Percentiles rank a stretch among this genome's conserved stretches.
phyloP scores from a whole-genome alignment of 1,140 invertebrate species.

The Drosophila melanica region DNA sequence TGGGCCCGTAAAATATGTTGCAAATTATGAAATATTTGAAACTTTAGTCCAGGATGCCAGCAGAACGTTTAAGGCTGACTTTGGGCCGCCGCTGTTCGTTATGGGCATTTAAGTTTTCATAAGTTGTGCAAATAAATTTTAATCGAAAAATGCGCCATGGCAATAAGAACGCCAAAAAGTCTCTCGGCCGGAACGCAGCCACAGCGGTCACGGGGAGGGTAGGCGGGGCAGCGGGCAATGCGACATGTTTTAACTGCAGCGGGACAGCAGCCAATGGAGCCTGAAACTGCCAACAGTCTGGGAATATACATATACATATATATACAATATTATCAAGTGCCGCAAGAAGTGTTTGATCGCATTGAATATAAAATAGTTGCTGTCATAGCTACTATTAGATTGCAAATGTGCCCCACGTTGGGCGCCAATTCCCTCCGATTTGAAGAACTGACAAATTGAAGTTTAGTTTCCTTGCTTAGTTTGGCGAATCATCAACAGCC shows the following conservation, averaged over 20 bases:
- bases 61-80: too few species aligned
- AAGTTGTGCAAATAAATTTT: constrained; percentile 80
- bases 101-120: constrained; percentile 80
- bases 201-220: not conserved
- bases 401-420: too few species aligned
- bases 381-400: not conserved
- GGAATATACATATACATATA: constrained; percentile 15
- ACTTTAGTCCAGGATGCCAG: constrained; percentile 50
- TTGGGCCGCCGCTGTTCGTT: constrained; percentile 48
- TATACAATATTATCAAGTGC: constrained; percentile 11
- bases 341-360: constrained; percentile 3
- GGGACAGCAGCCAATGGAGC: constrained; percentile 20
- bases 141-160: constrained; percentile 78
- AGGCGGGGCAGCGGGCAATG: not conserved
- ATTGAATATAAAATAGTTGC: not conserved
- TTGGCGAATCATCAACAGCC: not conserved
- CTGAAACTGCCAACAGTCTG: constrained; percentile 36
- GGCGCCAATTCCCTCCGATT: too few species aligned
- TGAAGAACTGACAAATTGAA: too few species aligned
- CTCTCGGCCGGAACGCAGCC: constrained; percentile 11
- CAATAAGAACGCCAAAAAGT: constrained; percentile 51
- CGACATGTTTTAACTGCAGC: constrained; percentile 28
- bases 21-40: constrained; percentile 82
- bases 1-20: constrained; percentile 76
- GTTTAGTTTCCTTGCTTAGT: too few species aligned